Conservation (phyloP, 1,140 invertebrate genomes). For the Potamilus streckersoni region DNA sequence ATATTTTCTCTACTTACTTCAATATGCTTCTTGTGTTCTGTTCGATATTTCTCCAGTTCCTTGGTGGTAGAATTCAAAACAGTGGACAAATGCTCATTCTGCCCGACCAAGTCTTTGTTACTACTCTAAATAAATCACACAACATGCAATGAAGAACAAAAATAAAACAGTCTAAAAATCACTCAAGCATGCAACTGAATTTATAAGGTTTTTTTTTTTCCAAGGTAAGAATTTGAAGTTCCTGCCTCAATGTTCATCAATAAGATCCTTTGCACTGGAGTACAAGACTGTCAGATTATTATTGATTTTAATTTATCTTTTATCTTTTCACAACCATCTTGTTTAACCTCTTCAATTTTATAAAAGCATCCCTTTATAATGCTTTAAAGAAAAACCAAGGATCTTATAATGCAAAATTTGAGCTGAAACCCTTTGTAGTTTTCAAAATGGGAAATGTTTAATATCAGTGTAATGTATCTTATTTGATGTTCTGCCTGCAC, state of each 20-base stretch:
- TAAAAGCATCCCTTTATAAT: no score
- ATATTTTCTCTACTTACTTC: neutral
- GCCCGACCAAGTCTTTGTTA: conserved; percentile 41
- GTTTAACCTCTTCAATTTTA: no score
- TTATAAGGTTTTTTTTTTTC: neutral
- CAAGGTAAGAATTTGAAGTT: neutral
- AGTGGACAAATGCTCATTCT: conserved; percentile 42
- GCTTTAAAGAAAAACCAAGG: no score
- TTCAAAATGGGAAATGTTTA: no score
- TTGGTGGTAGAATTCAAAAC: conserved; percentile 26
- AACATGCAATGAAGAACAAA: no score
- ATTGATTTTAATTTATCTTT: neutral
- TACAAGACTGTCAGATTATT: neutral
- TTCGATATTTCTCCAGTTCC: conserved; percentile 36
- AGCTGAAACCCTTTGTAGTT: no score
- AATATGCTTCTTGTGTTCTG: conserved; percentile 3
- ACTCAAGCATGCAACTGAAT: conserved; percentile 8
- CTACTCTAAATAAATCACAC: conserved; percentile 28
- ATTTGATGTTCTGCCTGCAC: no score
- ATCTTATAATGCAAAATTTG: no score
- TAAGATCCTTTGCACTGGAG: neutral
- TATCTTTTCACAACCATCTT: no score
- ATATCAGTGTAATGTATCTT: no score
- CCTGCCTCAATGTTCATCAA: neutral
- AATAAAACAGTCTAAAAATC: neutral